Percentiles rank a stretch among this genome's conserved stretches.
These are phyloP conservation scores for Myotis findleyi DNA, from an alignment of 2,797 vertebrate genomes.

Conservation along the genomic window DNA sequence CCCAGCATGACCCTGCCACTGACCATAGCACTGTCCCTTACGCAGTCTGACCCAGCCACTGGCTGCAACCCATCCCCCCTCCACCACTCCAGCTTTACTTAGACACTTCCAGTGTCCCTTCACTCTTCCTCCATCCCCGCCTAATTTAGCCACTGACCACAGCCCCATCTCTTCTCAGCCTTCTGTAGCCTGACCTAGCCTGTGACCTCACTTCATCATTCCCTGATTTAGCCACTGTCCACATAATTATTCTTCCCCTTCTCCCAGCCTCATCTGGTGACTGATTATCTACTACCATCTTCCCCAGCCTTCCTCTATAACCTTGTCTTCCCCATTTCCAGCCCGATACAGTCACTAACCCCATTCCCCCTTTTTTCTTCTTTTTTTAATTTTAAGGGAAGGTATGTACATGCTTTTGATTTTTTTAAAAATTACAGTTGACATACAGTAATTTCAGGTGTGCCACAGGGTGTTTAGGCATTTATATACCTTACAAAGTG, in stretches of 20 bases:
- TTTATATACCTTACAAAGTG: background rate
- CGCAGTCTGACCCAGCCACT: background rate
- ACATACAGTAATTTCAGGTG: background rate
- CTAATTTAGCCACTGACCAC: slow-evolving; percentile 48
- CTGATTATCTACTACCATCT: background rate
- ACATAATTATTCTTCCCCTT: slow-evolving; percentile 3
- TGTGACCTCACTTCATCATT: slow-evolving; percentile 50
- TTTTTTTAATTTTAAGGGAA: background rate
- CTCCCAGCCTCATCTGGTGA: background rate
- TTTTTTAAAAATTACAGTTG: background rate
- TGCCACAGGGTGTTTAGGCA: background rate
- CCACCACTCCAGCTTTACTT: background rate
- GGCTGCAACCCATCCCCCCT: background rate
- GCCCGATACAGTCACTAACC: background rate
- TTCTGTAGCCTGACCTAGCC: background rate
- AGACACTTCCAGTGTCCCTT: background rate
- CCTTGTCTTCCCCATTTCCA: background rate
- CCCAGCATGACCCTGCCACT: slow-evolving; percentile 71
- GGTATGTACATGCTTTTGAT: background rate
- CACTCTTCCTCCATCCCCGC: background rate
- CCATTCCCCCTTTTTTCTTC: background rate
- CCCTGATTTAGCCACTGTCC: background rate
- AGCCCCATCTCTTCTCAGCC: background rate
- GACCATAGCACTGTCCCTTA: slow-evolving; percentile 58
- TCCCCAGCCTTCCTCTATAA: background rate